phyloP scores from a whole-genome alignment of 2,113 vertebrate species.

The Hymenochirus boettgeri region DNA sequence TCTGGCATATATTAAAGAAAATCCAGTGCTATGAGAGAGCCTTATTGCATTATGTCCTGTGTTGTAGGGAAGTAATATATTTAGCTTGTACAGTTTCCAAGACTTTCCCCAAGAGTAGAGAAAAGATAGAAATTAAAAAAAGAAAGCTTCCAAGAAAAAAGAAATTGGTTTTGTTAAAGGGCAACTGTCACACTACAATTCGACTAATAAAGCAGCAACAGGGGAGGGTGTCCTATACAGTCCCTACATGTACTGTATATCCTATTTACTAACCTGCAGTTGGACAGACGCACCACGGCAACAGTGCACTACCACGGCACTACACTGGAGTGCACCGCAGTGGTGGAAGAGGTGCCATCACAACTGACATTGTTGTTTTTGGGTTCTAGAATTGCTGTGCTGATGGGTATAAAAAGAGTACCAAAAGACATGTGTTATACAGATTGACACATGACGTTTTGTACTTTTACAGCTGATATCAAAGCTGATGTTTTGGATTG shows the following conservation, averaged over 20 bases:
- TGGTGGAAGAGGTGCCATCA: too few relatives aligned
- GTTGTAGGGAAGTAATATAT: slow-evolving; percentile 7
- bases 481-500: too few relatives aligned
- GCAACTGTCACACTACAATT: neutral
- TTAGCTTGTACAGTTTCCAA: neutral
- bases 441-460: too few relatives aligned
- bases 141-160: neutral
- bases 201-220: neutral
- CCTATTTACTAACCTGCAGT: neutral
- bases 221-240: neutral
- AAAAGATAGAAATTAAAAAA: neutral
- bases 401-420: too few relatives aligned
- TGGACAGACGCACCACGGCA: too few relatives aligned
- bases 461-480: too few relatives aligned
- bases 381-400: neutral
- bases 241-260: neutral
- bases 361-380: neutral
- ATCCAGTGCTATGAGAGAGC: slow-evolving; percentile 13
- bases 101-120: neutral
- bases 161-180: neutral
- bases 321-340: too few relatives aligned
- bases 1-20: slow-evolving; percentile 20
- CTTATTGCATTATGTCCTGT: slow-evolving; percentile 13
- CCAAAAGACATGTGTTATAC: too few relatives aligned
- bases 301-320: too few relatives aligned